Base-by-base conservation (phyloP, 1,140 invertebrate genomes). In the Eumeta japonica region DNA sequence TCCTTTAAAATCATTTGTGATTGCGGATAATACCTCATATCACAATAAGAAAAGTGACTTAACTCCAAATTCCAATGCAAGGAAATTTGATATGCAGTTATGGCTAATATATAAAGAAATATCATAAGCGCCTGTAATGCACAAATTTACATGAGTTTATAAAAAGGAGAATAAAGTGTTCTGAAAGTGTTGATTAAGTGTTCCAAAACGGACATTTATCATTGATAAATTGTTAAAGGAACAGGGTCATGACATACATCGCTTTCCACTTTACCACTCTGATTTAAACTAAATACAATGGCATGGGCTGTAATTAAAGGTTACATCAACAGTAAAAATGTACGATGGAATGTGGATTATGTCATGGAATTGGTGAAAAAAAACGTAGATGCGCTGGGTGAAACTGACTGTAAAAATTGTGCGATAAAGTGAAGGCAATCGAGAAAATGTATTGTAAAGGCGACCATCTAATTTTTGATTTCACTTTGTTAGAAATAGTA, bases 101-200 rank as follows among this genome's bases (percentile, higher is more conserved):
- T 47, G 45, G 48, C 34, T 50, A 2, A 1, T 16, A 15, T 17
- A 41, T 18, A 46, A 46, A 20, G 24, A 27, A 10, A 44, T 50
- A 9, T 3, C 14, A 9, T 46, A 20, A 28, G 17, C 16, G 10
- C 32, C 18, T 19, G 18, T 16, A 18, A 31, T 34, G 30, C 28
- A 28, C 10, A 50, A 46, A 35, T 39, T 16, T 43, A 16, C 41
- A 43, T 20, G 35, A 41, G 5, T 37, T 45, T 28, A 43, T 49
- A 10, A 20, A 28, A 32, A 12, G 3, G 10, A n/a, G 41, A 16
- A 50, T 41, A 41, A 28, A 43, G 4, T 3, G 16, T 28, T 12
- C 19, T 30, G 35, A 42, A 32, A 36, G 27, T n/a, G n/a, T n/a
- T n/a, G n/a, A n/a, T n/a, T n/a, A n/a, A n/a, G n/a, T n/a, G n/a